Conservation (phyloP, 1,140 invertebrate species). For the Battus philenor region DNA sequence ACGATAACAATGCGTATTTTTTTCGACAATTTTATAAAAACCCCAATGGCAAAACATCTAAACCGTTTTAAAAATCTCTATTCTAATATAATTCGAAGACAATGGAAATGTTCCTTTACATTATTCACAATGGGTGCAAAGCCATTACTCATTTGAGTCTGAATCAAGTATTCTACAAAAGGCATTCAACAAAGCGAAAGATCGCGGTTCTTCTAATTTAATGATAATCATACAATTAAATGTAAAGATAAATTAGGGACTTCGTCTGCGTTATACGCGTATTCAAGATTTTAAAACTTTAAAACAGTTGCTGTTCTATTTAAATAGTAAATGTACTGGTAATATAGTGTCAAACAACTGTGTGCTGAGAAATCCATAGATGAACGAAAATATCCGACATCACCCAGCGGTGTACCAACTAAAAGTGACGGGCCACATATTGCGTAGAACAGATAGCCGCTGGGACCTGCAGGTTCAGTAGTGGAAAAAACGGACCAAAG, state of each 20-base stretch:
- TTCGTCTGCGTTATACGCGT: no score
- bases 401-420: no score
- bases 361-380: no score
- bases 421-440: no score
- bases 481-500: no score
- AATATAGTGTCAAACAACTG: no score
- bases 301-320: no score
- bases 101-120: slow-evolving; percentile 31
- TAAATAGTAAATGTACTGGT: no score
- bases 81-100: slow-evolving; percentile 35
- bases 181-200: slow-evolving; percentile 23
- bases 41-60: slow-evolving; percentile 11
- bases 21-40: slow-evolving; percentile 1
- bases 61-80: slow-evolving; percentile 17
- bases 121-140: slow-evolving; percentile 33
- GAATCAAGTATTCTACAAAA: slow-evolving; percentile 26
- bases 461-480: no score
- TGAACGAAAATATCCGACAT: no score
- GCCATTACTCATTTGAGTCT: slow-evolving; percentile 39
- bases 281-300: no score
- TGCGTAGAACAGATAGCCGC: no score
- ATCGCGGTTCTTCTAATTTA: slow-evolving; percentile 13
- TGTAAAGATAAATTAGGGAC: slow-evolving; percentile 2
- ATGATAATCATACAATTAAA: slow-evolving; percentile 11
- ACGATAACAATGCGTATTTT: not conserved